Conservation (phyloP, 2,888 invertebrate genomes). For the Petrolisthes manimaculis region DNA sequence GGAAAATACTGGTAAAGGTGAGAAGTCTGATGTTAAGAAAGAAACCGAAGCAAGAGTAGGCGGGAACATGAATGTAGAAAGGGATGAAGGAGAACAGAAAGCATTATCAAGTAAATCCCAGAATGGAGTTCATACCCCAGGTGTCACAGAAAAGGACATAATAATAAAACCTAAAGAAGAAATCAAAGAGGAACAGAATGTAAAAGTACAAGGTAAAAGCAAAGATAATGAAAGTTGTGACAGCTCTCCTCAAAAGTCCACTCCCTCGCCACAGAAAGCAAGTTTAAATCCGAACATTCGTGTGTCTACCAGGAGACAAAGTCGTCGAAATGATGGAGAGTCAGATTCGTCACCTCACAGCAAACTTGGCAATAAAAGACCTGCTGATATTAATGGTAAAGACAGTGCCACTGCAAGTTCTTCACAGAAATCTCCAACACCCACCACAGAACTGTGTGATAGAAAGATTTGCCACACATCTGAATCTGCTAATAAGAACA, state of each 20-base stretch:
- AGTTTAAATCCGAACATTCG: background rate
- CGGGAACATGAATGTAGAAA: background rate
- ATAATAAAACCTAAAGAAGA: background rate
- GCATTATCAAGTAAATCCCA: background rate
- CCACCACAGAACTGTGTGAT: background rate
- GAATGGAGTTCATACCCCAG: background rate
- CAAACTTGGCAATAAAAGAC: background rate
- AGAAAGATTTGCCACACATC: background rate
- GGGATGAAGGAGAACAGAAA: background rate
- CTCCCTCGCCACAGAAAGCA: background rate
- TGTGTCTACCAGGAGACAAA: slow-evolving; percentile 38
- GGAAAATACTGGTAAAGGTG: background rate
- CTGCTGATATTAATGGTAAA: background rate
- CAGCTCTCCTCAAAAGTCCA: background rate
- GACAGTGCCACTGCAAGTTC: background rate
- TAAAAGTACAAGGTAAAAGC: background rate
- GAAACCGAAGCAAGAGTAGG: background rate
- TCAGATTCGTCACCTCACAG: slow-evolving; percentile 8
- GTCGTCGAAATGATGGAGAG: slow-evolving; percentile 21
- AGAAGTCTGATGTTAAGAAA: background rate
- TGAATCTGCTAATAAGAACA: background rate
- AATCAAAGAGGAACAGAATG: slow-evolving; percentile 1
- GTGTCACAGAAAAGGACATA: background rate
- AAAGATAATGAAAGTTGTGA: background rate
- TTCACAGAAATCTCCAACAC: background rate